Evolutionary conservation across 2,797 vertebrate genomes (phyloP), one percentile per base, ranked within the genome.

Genomic region (Leuciscus waleckii): DNA sequence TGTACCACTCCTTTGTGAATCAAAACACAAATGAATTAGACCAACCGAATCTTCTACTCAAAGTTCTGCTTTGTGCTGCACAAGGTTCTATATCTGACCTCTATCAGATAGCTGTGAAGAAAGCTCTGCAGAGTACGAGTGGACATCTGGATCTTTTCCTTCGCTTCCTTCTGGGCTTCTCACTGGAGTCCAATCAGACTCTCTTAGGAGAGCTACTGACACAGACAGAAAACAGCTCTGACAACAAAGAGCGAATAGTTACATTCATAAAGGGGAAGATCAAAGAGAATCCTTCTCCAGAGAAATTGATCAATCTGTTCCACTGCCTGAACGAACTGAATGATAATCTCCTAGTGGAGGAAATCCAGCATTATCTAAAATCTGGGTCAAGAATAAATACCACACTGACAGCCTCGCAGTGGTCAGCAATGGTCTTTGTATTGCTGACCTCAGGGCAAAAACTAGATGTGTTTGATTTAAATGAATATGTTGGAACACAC

Each of bases 381-480:
- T 21, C 71, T 4, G 71, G 26, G 29, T 21, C 19, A 21, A 32
- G 19, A 75, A 13, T 7, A 75, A 51, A 51, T 6, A 21, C 17
- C 37, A 58, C 8, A 29, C 51, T 81, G 26, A 63, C 84, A 63
- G 10, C 39, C 7, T 71, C 68, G 1, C 77, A 85, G 56, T 71
- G 68, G 77, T 80, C 77, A 61, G 84, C 76, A 17, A 2, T 74
- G 68, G 39, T 74, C 23, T 85, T 80, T 71, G 68, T 49, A 1
- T 49, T 49, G 46, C 46, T 49, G 5, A 49, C 46, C 46, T 49
- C 46, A 51, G 49, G 16, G 4, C 49, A 51, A 51, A 51, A 51
- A 17, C 49, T 19, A 17, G 49, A 51, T 51, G 49, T 51, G 1
- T 51, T 51, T 51, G 49, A 51, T 51, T 46, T 85, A 73, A 54